These are phyloP conservation scores for Torymus auratus DNA, from an alignment of 2,888 invertebrate genomes.

Conservation along the genomic window DNA sequence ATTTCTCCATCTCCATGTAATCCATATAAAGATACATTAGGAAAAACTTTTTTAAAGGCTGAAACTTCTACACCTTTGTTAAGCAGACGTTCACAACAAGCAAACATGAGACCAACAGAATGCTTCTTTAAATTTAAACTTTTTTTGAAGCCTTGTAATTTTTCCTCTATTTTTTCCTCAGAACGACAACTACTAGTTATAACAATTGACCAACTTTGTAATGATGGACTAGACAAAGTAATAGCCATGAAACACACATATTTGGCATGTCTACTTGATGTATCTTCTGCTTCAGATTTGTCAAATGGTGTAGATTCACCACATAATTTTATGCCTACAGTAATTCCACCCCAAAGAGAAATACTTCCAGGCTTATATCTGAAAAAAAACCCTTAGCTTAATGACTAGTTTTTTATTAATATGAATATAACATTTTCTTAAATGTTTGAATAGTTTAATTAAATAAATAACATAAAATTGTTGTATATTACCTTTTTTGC, in stretches of 20 bases:
- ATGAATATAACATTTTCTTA: neutral
- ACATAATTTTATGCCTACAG: slow-evolving; percentile 63
- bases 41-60: slow-evolving; percentile 70
- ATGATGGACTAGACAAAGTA: slow-evolving; percentile 64
- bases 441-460: too few species aligned
- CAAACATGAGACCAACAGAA: slow-evolving; percentile 71
- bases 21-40: slow-evolving; percentile 69
- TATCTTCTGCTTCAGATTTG: neutral
- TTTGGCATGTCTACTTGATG: slow-evolving; percentile 50
- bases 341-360: slow-evolving; percentile 68
- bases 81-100: slow-evolving; percentile 68
- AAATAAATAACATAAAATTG: neutral
- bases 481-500: slow-evolving; percentile 55
- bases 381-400: slow-evolving; percentile 12
- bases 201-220: slow-evolving; percentile 71
- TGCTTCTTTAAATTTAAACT: slow-evolving; percentile 67
- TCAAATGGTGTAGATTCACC: slow-evolving; percentile 7
- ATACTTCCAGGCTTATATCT: slow-evolving; percentile 55
- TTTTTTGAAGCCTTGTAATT: slow-evolving; percentile 63
- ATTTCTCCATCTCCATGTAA: slow-evolving; percentile 71
- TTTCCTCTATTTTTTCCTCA: slow-evolving; percentile 62
- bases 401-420: neutral
- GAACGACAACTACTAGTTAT: slow-evolving; percentile 60
- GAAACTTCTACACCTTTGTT: slow-evolving; percentile 66
- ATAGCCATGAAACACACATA: slow-evolving; percentile 62